Conservation (phyloP, 2,888 invertebrate genomes). For the Rotaria macrura region DNA sequence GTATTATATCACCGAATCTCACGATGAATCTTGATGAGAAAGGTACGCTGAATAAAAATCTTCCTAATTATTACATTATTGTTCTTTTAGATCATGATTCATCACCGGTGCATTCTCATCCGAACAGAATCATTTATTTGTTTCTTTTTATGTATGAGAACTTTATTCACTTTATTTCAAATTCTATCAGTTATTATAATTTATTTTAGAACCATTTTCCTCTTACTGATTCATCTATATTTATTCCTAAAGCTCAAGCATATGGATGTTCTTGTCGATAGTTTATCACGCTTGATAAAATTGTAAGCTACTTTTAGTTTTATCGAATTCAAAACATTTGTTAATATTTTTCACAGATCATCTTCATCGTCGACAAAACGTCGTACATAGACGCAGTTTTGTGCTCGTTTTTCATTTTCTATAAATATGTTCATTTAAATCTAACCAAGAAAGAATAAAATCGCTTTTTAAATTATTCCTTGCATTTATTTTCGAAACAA, state of each 20-base stretch:
- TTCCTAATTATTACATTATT: too few relatives aligned
- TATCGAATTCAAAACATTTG: neutral
- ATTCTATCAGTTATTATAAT: too few relatives aligned
- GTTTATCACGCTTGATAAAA: neutral
- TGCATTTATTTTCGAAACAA: too few relatives aligned
- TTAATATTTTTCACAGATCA: neutral
- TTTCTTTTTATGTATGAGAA: neutral
- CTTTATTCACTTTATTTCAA: neutral
- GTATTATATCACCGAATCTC: neutral
- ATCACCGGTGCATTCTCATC: neutral
- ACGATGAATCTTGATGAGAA: neutral
- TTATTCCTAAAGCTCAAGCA: neutral
- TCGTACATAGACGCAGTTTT: neutral
- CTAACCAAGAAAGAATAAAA: too few relatives aligned
- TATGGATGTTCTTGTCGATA: neutral
- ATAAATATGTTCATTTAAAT: too few relatives aligned
- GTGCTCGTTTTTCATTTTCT: neutral
- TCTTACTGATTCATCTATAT: neutral
- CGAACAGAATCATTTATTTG: neutral
- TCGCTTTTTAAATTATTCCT: too few relatives aligned
- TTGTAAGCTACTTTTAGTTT: neutral
- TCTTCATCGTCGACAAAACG: neutral
- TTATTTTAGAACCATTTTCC: neutral
- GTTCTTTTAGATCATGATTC: neutral
- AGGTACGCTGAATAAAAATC: neutral